Base-by-base conservation (phyloP, 2,797 vertebrate species). In the Cetoscarus ocellatus region DNA sequence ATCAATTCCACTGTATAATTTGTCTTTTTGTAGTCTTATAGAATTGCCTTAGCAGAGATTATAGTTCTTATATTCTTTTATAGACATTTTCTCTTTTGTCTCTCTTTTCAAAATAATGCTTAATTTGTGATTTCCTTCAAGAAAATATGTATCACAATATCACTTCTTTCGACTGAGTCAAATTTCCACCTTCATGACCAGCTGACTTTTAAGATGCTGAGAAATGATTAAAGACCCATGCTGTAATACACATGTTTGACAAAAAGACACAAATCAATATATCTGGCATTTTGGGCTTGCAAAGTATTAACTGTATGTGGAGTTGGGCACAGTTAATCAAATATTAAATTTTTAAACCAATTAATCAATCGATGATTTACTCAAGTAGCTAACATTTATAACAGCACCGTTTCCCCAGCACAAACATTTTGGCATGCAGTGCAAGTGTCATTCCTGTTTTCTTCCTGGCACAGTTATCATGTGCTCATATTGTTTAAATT, bases 191-290 rank as follows among this genome's bases (percentile, higher is more conserved):
- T 60, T 73, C 14, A n/a, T 55, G 44, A 59, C 1, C 8, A 18
- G 39, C 61, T 71, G 42, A 71, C 27, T 13, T 3, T 19, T 62
- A 79, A 62, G 58, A 77, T 74, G 56, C 61, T 73, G 67, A 71
- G 62, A 80, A 64, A 68, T 72, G 72, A 79, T 55, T 63, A 77
- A 80, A 83, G 70, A 75, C 73, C 59, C 68, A 51, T 50, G 10
- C 58, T 64, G 53, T n/a, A 61, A 44, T 38, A 50, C 60, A 7
- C 60, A 7, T 42, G 8, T 51, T 6, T 40, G 13, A 48, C 15
- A 13, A 64, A 19, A 18, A 43, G 1, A 49, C 8, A 51, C 13
- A 39, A 15, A 40, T 42, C 13, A n/a, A 9, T 7, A 44, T 0
- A 73, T 73, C 47, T 64, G 47, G 56, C 66, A 42, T 19, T 6